Percentiles rank a stretch among this genome's conserved stretches.
phyloP scores from a whole-genome alignment of 1,140 invertebrate species.

The Drosophila murphyi region DNA sequence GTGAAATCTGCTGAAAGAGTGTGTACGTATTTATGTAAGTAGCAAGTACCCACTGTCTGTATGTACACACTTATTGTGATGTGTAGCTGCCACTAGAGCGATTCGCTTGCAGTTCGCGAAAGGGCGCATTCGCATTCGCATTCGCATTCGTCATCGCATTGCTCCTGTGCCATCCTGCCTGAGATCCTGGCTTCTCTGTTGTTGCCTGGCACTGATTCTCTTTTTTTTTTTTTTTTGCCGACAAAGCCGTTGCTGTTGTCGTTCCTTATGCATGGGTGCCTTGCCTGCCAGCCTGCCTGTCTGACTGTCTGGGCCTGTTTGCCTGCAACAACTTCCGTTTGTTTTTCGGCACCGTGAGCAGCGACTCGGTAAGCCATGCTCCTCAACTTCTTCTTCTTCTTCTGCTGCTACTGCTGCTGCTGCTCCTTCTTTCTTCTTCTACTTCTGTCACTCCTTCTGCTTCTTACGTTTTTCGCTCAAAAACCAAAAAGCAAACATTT shows the following conservation, averaged over 20 bases:
- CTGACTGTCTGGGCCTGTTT: conserved; percentile 39
- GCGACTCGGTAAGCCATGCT: conserved; percentile 44
- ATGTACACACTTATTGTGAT: not conserved
- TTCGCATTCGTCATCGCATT: conserved; percentile 10
- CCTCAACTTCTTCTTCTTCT: conserved; percentile 9
- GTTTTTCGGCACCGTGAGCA: conserved; percentile 46
- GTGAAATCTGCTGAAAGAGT: conserved; percentile 61
- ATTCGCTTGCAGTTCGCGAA: conserved; percentile 41
- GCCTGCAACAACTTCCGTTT: conserved; percentile 62
- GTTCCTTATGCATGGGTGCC: conserved; percentile 49
- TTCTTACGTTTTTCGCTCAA: conserved; percentile 33
- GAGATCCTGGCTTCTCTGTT: conserved; percentile 26
- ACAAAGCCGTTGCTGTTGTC: conserved; percentile 48
- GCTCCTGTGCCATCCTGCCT: conserved; percentile 20
- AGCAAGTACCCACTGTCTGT: not conserved
- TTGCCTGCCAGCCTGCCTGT: conserved; percentile 6
- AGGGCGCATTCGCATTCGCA: conserved; percentile 35
- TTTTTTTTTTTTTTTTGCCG: conserved; percentile 24
- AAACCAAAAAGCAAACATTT: conserved; percentile 70
- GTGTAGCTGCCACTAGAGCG: not conserved
- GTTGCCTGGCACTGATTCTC: conserved; percentile 44
- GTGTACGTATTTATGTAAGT: conserved; percentile 19
- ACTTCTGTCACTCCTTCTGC: not conserved
- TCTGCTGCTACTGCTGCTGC: conserved; percentile 1
- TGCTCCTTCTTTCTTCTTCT: conserved; percentile 20